Evolutionary conservation across 1,140 invertebrate genomes (phyloP), one percentile per base, ranked within the genome.

Genomic region (Brachionus manjavacas): DNA sequence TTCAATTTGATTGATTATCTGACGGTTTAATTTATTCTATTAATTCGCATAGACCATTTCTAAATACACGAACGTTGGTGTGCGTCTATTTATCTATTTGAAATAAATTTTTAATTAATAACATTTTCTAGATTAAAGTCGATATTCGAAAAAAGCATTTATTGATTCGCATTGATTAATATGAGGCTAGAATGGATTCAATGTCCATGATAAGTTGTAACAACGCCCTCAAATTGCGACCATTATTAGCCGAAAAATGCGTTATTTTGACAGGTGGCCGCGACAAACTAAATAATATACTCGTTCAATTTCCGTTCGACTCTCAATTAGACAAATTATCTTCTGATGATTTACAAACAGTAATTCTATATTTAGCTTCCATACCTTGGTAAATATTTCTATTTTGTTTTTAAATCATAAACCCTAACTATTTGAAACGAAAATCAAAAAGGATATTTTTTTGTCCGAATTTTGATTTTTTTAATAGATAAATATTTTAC

Each of bases 301-400:
- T 81, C 12, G 20, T 81, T 20, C 79, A 81, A 35, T 81, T 81
- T 81, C 79, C 79, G 20, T 81, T 64, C 52, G 79, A 81, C n/a
- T 60, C 52, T 16, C 52, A 68, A 60, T 14, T 64, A n/a, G 79
- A 81, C 25, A 60, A 68, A 14, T 64, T 81, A 43, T 43, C 35
- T 3, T 43, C 25, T 16, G 79, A 81, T 23, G 79, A 81, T 39
- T 68, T 81, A 23, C 79, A 81, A 68, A 39, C 49, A 60, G 25
- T 81, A 35, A 68, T 81, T 43, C 39, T 81, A 8, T 81, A 81
- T 68, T 35, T 81, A 16, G 79, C 79, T 31, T 81, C 79, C 35
- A 81, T 81, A 43, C 79, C 79, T 28, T 68, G 52, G 79, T 81
- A 81, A 81, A 16, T 64, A 25, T 49, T 25, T 16, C 4, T 49